phyloP scores from a whole-genome alignment of 1,140 invertebrate species.

The Mamestra configurata region DNA sequence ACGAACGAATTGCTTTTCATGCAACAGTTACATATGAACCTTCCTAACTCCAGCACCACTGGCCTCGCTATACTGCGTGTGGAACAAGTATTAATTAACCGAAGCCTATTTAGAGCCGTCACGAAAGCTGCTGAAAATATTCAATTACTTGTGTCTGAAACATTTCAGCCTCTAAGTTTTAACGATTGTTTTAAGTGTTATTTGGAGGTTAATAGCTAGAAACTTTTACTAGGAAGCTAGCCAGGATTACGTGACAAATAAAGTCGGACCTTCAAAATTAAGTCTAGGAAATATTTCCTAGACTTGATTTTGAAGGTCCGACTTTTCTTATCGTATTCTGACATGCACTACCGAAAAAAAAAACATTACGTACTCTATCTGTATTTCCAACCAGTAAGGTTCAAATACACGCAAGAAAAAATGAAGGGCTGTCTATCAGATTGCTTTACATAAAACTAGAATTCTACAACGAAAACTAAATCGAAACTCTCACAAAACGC shows the following conservation, averaged over 20 bases:
- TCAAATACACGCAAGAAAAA: too few species aligned
- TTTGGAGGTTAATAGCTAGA: neutral
- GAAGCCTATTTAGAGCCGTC: conserved; percentile 24
- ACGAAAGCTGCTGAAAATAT: conserved; percentile 32
- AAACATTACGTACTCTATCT: neutral
- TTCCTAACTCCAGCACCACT: neutral
- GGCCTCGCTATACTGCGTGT: conserved; percentile 39
- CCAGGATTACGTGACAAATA: neutral
- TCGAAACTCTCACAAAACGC: too few species aligned
- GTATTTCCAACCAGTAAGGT: too few species aligned
- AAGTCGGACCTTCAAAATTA: too few species aligned
- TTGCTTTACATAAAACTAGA: too few species aligned
- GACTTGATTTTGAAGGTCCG: neutral
- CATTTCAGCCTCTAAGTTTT: neutral
- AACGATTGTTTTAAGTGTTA: neutral
- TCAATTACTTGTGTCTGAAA: neutral
- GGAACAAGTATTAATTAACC: conserved; percentile 15
- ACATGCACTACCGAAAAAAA: neutral
- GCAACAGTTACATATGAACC: conserved; percentile 37
- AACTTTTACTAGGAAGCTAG: conserved; percentile 10
- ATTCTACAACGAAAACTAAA: too few species aligned
- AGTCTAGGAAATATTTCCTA: neutral
- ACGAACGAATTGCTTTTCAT: conserved; percentile 44
- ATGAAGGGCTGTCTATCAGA: too few species aligned
- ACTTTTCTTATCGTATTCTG: neutral